Conservation (phyloP, 2,888 invertebrate species). For the Ferdinandea cuprea region DNA sequence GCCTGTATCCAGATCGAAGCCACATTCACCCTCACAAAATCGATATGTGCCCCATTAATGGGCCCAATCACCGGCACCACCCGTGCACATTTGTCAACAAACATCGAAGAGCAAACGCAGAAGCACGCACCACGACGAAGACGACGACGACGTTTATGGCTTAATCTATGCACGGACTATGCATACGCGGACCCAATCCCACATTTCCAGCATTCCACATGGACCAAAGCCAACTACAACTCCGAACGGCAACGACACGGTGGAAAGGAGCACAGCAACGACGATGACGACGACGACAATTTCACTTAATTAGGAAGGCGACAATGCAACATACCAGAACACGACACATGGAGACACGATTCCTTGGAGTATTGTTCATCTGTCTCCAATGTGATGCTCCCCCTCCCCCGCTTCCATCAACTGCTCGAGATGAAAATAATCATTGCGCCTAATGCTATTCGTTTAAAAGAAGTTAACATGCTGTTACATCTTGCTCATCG, state of each 20-base stretch:
- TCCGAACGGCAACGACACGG: constrained; percentile 31
- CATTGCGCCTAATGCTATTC: constrained; percentile 74
- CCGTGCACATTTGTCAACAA: constrained; percentile 58
- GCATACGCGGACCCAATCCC: constrained; percentile 46
- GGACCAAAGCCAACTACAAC: neutral
- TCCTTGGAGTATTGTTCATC: constrained; percentile 72
- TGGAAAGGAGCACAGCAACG: constrained; percentile 25
- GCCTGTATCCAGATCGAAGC: constrained; percentile 37
- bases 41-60: constrained; percentile 33
- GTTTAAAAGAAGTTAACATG: constrained; percentile 73
- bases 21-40: constrained; percentile 58
- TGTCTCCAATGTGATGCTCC: constrained; percentile 46
- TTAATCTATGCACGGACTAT: constrained; percentile 45
- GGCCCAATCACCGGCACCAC: constrained; percentile 13
- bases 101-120: constrained; percentile 43
- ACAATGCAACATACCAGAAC: constrained; percentile 77
- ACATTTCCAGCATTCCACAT: constrained; percentile 64
- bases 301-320: constrained; percentile 77
- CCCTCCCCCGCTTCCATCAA: neutral
- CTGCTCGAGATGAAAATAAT: constrained; percentile 60
- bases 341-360: constrained; percentile 76
- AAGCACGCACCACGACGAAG: constrained; percentile 54
- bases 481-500: constrained; percentile 74
- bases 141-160: constrained; percentile 62
- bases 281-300: constrained; percentile 67